Conservation (phyloP, 2,113 vertebrate genomes). For the Natator depressus region DNA sequence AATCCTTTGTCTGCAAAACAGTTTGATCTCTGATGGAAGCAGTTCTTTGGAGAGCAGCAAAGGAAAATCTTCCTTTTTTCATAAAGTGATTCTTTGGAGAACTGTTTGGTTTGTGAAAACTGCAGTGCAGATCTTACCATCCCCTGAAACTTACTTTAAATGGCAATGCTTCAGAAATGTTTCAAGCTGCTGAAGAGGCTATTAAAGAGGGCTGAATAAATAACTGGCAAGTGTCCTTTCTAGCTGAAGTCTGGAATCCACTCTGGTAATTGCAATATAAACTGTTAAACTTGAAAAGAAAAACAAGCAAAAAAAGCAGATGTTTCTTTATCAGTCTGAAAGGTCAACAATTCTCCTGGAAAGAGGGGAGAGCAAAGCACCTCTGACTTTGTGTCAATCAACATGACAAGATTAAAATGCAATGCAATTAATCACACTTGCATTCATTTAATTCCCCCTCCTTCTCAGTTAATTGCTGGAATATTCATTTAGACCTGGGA, state of each 20-base stretch:
- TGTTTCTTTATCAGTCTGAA: constrained; percentile 27
- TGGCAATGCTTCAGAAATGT: not conserved
- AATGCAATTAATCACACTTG: constrained; percentile 25
- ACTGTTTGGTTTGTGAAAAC: not conserved
- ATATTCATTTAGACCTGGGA: not conserved
- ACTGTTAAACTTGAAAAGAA: constrained; percentile 5
- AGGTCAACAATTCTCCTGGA: constrained; percentile 1
- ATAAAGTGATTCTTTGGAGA: not conserved
- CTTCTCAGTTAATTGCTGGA: not conserved
- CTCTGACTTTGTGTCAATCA: constrained; percentile 1
- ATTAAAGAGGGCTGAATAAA: not conserved
- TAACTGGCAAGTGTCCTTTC: constrained; percentile 13
- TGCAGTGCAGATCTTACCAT: not conserved
- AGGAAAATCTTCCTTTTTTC: not conserved
- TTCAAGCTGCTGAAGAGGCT: not conserved
- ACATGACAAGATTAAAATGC: constrained; percentile 8
- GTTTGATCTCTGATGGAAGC: not conserved
- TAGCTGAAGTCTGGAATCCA: constrained; percentile 6
- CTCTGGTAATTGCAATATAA: not conserved
- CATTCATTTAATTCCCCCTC: not conserved
- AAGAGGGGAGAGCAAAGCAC: not conserved
- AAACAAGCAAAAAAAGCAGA: not conserved
- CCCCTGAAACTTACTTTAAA: not conserved
- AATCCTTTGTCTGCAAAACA: not conserved
- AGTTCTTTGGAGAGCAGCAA: not conserved